These are phyloP conservation scores for Philonicus albiceps DNA, from an alignment of 2,888 invertebrate genomes.

Conservation along the genomic window DNA sequence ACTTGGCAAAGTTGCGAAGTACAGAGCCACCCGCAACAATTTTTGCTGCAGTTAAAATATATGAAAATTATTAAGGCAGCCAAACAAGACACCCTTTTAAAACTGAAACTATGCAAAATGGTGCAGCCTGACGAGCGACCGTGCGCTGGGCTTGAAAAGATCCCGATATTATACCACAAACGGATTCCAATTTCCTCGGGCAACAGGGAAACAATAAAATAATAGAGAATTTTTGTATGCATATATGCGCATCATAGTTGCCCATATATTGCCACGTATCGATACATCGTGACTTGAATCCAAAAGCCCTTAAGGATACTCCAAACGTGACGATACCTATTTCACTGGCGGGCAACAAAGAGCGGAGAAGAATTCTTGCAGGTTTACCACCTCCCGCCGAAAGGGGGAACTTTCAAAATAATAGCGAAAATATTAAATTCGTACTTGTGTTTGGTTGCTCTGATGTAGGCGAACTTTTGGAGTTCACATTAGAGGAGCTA, in stretches of 20 bases:
- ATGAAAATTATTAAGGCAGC: slow-evolving; percentile 15
- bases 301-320: slow-evolving; percentile 1
- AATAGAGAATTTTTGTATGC: slow-evolving; percentile 24
- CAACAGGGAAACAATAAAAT: not conserved
- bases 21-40: not conserved
- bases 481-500: slow-evolving; percentile 1
- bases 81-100: not conserved
- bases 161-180: slow-evolving; percentile 1
- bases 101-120: slow-evolving; percentile 1
- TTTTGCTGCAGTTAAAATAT: not conserved
- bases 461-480: not conserved
- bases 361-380: not conserved
- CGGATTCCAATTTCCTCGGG: not conserved
- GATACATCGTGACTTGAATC: slow-evolving; percentile 26
- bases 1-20: not conserved
- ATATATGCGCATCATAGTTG: slow-evolving; percentile 33
- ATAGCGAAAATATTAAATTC: slow-evolving; percentile 34
- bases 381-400: not conserved
- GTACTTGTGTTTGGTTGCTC: slow-evolving; percentile 7
- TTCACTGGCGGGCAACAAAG: slow-evolving; percentile 24
- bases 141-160: not conserved
- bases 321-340: slow-evolving; percentile 25
- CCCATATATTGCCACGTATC: slow-evolving; percentile 28
- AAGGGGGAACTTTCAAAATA: not conserved
- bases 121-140: not conserved